Evolutionary conservation across 2,113 vertebrate species (phyloP), one percentile per base, ranked within the genome.

Genomic region (Hiodon alosoides): DNA sequence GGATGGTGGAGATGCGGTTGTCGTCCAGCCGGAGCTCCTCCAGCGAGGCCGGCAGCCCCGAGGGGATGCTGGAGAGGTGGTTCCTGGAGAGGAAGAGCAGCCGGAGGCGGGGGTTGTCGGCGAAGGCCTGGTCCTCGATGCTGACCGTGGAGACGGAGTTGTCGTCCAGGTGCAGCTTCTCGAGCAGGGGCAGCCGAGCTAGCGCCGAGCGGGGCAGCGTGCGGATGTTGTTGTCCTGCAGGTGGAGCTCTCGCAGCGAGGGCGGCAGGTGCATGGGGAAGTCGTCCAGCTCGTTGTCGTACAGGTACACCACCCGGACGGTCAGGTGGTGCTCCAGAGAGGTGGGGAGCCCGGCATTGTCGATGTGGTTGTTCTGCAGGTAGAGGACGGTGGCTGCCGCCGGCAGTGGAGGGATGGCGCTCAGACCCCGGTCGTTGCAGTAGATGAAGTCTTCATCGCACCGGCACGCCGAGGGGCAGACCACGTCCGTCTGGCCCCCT

Each of bases 341-440:
- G n/a, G 85, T 90, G 31, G 96, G 93, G 78, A 98, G 88, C 16
- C 96, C 97, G 0, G 94, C 91, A 8, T 95, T 97, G 69, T 90
- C 93, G 82, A 98, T 96, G 50, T 93, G 94, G 87, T 98, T 98
- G 89, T 98, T 98, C 81, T 98, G 96, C 57, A 98, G 93, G 87
- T 96, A 98, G 0, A 98, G 93, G 13, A 96, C 93, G 4, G 94
- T 94, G 5, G 95, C 96, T 0, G 91, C 84, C 0, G 93, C 93
- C 70, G 97, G 93, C 46, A 95, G 93, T 0, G 94, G 85, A 0
- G 96, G 95, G 14, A 98, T 90, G 54, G 93, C 90, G 17, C 92
- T 95, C n/a, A 98, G 81, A 0, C 94, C 95, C 50, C 96, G 94
- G 88, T 98, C 96, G 4, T 97, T 97, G 88, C 96, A 98, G 83